Conservation (phyloP, 2,113 vertebrate species). For the Neolamprologus sp. region DNA sequence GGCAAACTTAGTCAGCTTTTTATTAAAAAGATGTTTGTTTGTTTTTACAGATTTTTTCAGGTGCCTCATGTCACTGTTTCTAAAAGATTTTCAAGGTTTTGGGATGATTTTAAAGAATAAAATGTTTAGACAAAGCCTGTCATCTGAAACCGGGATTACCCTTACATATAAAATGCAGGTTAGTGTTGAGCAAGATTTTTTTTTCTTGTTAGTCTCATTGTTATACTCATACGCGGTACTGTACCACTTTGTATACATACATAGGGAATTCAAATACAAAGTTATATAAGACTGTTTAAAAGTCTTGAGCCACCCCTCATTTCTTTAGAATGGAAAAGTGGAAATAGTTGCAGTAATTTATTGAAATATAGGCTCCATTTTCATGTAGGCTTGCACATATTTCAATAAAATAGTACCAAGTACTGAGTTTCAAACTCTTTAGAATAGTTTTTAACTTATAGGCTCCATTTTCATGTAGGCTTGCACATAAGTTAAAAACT, state of each 20-base stretch:
- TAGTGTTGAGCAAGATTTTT: neutral
- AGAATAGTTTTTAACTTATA: too few relatives aligned
- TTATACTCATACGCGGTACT: neutral
- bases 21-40: neutral
- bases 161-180: neutral
- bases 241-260: neutral
- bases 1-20: neutral
- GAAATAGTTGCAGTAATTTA: neutral
- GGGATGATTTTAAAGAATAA: neutral
- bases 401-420: too few relatives aligned
- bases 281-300: neutral
- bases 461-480: too few relatives aligned
- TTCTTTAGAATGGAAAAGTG: neutral
- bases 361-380: neutral
- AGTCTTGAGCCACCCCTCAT: neutral
- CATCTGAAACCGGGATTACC: neutral
- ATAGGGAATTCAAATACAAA: neutral
- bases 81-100: neutral
- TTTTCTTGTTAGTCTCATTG: neutral
- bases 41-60: neutral
- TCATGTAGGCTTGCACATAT: too few relatives aligned
- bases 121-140: constrained; percentile 21
- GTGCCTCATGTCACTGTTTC: neutral
- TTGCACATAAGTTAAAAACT: neutral
- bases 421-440: too few relatives aligned